phyloP scores from a whole-genome alignment of 2,113 vertebrate species.

The Chelonoidis abingdonii region DNA sequence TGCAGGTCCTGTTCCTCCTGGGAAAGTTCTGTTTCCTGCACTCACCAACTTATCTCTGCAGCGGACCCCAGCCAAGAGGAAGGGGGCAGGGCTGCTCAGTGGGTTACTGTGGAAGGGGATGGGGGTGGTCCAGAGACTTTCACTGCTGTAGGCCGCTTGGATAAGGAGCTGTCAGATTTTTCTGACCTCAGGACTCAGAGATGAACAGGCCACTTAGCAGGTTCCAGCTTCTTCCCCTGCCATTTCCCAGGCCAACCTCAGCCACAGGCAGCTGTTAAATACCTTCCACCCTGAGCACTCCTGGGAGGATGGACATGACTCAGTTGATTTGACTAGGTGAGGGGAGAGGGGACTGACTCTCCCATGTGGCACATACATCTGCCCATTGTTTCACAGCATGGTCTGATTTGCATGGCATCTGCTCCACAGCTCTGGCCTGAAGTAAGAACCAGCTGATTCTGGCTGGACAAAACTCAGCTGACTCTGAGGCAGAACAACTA shows the following conservation, averaged over 20 bases:
- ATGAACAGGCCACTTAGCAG: background rate
- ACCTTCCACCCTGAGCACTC: background rate
- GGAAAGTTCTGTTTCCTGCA: background rate
- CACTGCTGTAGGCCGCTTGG: background rate
- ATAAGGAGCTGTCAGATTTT: background rate
- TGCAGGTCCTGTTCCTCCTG: too few relatives aligned
- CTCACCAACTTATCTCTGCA: background rate
- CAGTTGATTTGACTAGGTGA: background rate
- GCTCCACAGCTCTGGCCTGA: background rate
- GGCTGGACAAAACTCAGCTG: background rate
- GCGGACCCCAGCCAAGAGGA: background rate
- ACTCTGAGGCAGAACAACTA: too few relatives aligned
- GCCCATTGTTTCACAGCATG: background rate
- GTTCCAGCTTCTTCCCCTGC: background rate
- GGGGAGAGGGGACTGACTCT: too few relatives aligned
- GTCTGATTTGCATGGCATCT: background rate
- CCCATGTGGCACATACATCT: too few relatives aligned
- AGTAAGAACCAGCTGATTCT: background rate
- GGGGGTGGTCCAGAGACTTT: background rate
- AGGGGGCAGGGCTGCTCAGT: background rate
- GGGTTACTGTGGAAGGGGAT: background rate
- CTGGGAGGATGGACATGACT: background rate
- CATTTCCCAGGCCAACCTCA: background rate
- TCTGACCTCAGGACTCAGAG: background rate
- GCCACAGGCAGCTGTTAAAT: background rate